Conservation (phyloP, 1,140 invertebrate genomes). For the Drosophila sucinea region DNA sequence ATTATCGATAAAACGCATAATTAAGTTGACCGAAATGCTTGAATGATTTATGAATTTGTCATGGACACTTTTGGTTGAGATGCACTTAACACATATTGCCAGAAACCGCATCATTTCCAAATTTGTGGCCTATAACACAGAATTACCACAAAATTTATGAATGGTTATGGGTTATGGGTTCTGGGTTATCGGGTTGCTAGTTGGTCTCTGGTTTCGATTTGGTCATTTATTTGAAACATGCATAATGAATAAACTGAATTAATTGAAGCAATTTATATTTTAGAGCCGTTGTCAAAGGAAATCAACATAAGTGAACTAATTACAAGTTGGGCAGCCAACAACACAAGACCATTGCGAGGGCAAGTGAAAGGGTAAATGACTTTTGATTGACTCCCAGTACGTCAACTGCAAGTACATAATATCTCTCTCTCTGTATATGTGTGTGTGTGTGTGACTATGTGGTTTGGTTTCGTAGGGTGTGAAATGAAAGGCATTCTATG, state of each 20-base stretch:
- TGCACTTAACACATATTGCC: conserved; percentile 51
- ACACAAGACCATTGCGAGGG: background rate
- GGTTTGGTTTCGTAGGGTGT: conserved; percentile 14
- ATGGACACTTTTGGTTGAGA: conserved; percentile 6
- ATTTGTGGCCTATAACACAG: conserved; percentile 60
- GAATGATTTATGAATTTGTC: conserved; percentile 13
- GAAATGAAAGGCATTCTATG: conserved; percentile 11
- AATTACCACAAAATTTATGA: conserved; percentile 69
- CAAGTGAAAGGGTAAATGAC: background rate
- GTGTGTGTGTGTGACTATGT: conserved; percentile 12
- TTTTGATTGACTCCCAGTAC: conserved; percentile 60
- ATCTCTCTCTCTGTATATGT: conserved; percentile 19
- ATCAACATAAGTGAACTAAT: conserved; percentile 78
- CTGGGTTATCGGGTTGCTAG: background rate
- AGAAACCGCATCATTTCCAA: conserved; percentile 65
- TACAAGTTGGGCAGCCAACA: conserved; percentile 46
- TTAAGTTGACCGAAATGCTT: conserved; percentile 36
- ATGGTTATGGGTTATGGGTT: conserved; percentile 56
- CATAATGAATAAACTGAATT: conserved; percentile 75
- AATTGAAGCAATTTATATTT: conserved; percentile 72
- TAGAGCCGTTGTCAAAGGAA: conserved; percentile 69
- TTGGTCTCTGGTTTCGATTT: background rate
- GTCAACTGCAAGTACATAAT: conserved; percentile 34
- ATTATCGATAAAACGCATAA: conserved; percentile 19
- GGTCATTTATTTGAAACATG: conserved; percentile 22